These are phyloP conservation scores for Sepioteuthis lessoniana DNA, from an alignment of 2,888 invertebrate genomes.

Conservation along the genomic window DNA sequence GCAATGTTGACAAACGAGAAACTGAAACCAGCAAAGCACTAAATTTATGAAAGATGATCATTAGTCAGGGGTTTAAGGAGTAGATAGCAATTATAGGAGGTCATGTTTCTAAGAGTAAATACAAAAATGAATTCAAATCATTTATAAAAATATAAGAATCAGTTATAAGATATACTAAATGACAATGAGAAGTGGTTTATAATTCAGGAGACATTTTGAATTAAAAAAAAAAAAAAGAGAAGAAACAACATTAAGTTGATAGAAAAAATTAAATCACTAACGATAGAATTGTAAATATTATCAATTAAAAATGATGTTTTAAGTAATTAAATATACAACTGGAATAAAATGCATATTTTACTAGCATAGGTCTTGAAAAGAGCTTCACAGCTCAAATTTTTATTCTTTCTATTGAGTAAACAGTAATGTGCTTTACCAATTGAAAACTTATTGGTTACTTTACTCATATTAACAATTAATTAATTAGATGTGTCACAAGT, in stretches of 20 bases:
- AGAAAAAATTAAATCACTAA: neutral
- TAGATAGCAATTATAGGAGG: neutral
- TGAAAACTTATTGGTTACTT: too few relatives aligned
- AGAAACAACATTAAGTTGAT: neutral
- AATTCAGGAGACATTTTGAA: neutral
- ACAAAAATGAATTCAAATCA: neutral
- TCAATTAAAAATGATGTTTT: too few relatives aligned
- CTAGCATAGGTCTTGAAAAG: neutral
- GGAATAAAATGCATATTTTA: neutral
- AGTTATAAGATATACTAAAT: neutral
- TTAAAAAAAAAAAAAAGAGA: too few relatives aligned
- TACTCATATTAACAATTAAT: neutral
- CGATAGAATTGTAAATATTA: neutral
- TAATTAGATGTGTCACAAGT: neutral
- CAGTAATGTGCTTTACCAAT: too few relatives aligned
- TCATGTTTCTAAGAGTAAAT: neutral
- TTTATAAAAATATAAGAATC: neutral
- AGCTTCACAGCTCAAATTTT: neutral
- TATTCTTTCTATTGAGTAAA: too few relatives aligned
- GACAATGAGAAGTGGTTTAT: neutral
- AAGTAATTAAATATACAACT: too few relatives aligned
- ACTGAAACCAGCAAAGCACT: conserved; percentile 34
- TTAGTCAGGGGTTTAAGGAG: neutral
- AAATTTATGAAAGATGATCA: neutral
- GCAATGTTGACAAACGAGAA: conserved; percentile 16